These are phyloP conservation scores for Timema podura DNA, from an alignment of 2,888 invertebrate genomes.

Conservation along the genomic window DNA sequence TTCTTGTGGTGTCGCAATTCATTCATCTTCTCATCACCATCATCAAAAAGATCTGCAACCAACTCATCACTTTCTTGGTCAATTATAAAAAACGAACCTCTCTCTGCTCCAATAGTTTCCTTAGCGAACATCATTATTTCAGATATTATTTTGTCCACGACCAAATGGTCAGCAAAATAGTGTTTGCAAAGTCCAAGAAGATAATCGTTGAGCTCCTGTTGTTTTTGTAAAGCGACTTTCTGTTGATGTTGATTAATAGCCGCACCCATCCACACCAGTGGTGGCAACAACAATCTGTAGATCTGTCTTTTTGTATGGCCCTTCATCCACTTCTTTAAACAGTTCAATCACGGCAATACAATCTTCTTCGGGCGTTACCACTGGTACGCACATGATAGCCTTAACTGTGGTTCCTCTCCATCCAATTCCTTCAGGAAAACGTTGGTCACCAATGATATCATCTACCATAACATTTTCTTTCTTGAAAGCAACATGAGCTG, in stretches of 20 bases:
- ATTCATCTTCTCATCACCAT: constrained; percentile 52
- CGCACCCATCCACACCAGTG: constrained; percentile 50
- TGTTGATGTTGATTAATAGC: constrained; percentile 47
- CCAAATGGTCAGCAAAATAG: constrained; percentile 26
- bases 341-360: constrained; percentile 58
- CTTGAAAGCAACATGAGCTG: constrained; percentile 54
- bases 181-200: constrained; percentile 43
- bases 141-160: constrained; percentile 55
- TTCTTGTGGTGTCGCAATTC: constrained; percentile 49
- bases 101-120: constrained; percentile 53
- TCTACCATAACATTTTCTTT: constrained; percentile 54
- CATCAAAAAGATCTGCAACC: constrained; percentile 57
- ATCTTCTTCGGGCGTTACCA: constrained; percentile 55
- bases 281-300: constrained; percentile 38
- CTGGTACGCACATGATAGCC: constrained; percentile 56
- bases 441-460: constrained; percentile 52
- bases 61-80: constrained; percentile 48
- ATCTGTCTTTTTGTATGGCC: constrained; percentile 41
- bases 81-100: constrained; percentile 55
- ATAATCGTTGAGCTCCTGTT: constrained; percentile 45
- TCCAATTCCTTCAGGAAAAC: constrained; percentile 56
- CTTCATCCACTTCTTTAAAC: constrained; percentile 46
- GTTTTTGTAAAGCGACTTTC: constrained; percentile 42
- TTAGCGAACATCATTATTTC: constrained; percentile 59
- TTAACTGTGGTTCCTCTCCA: constrained; percentile 42